Conservation (phyloP, 2,888 invertebrate genomes). For the Hydraecia micacea region DNA sequence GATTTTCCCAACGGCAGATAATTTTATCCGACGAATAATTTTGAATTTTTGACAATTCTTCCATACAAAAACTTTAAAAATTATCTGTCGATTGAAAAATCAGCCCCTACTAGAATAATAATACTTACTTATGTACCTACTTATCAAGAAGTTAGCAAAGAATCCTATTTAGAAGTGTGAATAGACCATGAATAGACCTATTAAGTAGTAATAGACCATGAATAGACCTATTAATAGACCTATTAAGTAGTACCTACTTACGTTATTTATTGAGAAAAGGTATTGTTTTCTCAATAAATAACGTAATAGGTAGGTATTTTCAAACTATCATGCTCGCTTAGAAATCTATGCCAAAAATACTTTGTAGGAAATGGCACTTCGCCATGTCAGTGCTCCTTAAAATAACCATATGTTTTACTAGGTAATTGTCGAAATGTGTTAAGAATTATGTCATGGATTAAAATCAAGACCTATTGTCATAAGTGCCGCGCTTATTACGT, state of each 20-base stretch:
- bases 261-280: too few species aligned
- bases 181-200: too few species aligned
- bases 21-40: too few species aligned
- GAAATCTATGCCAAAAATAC: slow-evolving; percentile 21
- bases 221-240: too few species aligned
- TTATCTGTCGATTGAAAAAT: too few species aligned
- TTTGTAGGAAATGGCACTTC: slow-evolving; percentile 41
- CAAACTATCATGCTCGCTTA: slow-evolving; percentile 1
- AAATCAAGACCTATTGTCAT: not conserved
- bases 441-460: slow-evolving; percentile 11
- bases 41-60: too few species aligned
- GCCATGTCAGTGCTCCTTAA: slow-evolving; percentile 44
- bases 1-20: too few species aligned
- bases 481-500: not conserved
- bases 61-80: too few species aligned
- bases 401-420: slow-evolving; percentile 23
- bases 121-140: not conserved
- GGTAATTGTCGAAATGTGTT: slow-evolving; percentile 15
- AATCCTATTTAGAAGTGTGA: not conserved
- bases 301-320: too few species aligned
- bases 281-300: not conserved
- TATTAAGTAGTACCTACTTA: too few species aligned
- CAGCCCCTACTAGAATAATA: too few species aligned
- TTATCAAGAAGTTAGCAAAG: not conserved
- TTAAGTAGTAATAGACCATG: too few species aligned